Percentiles rank a stretch among this genome's conserved stretches.
phyloP scores from a whole-genome alignment of 2,113 vertebrate species.

The Tor tambroides region DNA sequence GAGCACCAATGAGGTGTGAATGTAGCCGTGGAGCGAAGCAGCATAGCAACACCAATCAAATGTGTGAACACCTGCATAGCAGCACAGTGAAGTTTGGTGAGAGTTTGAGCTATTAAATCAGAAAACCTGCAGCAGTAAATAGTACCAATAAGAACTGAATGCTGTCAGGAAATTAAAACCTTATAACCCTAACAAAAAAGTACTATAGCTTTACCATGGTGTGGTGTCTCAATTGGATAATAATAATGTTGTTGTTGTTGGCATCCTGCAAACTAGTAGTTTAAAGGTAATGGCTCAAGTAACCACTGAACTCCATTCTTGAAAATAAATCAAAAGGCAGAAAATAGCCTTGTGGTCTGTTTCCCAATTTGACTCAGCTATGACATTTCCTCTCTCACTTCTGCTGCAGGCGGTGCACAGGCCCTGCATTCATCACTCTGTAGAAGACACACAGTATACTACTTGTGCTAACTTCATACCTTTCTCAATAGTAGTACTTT shows the following conservation, averaged over 20 bases:
- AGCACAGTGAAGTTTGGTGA: conserved; percentile 34
- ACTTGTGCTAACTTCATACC: conserved; percentile 7
- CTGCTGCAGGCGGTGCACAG: neutral
- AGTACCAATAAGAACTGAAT: neutral
- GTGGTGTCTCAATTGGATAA: neutral
- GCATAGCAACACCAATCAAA: conserved; percentile 41
- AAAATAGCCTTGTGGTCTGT: conserved; percentile 38
- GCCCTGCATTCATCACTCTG: neutral
- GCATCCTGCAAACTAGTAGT: neutral
- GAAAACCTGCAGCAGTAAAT: neutral
- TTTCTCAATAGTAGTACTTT: neutral
- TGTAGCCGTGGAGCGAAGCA: conserved; percentile 1
- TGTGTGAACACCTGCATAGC: conserved; percentile 41
- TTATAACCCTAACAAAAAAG: neutral
- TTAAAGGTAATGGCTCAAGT: neutral
- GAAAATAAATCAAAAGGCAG: neutral
- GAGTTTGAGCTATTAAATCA: neutral
- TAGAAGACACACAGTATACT: neutral
- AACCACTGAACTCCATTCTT: neutral
- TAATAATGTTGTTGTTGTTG: neutral
- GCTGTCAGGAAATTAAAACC: neutral
- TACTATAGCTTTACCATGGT: neutral
- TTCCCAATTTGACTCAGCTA: neutral
- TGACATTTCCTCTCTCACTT: conserved; percentile 37
- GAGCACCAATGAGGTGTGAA: neutral